Percentiles rank a stretch among this genome's conserved stretches.
phyloP scores from a whole-genome alignment of 1,140 invertebrate genomes.

The Mycetomoellerius zeteki region DNA sequence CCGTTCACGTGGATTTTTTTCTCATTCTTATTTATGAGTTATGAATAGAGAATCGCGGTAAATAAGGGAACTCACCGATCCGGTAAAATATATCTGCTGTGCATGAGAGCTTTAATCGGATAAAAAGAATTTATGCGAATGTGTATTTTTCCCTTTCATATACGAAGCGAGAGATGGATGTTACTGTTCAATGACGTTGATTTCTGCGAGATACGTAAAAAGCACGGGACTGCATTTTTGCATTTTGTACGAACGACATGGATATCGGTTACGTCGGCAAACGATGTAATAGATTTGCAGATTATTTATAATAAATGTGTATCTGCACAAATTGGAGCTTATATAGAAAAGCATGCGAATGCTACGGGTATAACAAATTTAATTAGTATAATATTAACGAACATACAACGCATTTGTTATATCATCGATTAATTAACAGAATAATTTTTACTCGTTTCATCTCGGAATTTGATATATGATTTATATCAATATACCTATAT shows the following conservation, averaged over 20 bases:
- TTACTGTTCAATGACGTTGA: conserved; percentile 1
- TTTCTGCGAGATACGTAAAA: not conserved
- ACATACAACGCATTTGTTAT: conserved; percentile 4
- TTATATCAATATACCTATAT: not conserved
- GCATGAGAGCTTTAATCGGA: conserved; percentile 44
- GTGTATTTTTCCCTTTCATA: not conserved
- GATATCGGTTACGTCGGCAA: not conserved
- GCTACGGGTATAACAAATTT: not conserved
- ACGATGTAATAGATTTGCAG: not conserved
- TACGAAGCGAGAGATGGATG: not conserved
- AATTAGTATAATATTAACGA: not conserved
- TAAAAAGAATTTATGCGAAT: conserved; percentile 45
- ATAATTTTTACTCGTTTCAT: not conserved
- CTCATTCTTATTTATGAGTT: conserved; percentile 49
- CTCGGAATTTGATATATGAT: not conserved
- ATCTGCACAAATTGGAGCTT: not conserved
- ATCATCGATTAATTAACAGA: not conserved
- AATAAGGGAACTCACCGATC: conserved; percentile 15
- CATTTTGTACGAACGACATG: not conserved
- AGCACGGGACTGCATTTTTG: conserved; percentile 3
- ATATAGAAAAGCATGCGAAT: not conserved
- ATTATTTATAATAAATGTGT: conserved; percentile 21
- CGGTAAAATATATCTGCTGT: conserved; percentile 9
- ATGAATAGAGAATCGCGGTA: conserved; percentile 35
- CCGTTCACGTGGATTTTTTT: conserved; percentile 9